phyloP scores from a whole-genome alignment of 2,797 vertebrate species.

The Tragelaphus eurycerus region DNA sequence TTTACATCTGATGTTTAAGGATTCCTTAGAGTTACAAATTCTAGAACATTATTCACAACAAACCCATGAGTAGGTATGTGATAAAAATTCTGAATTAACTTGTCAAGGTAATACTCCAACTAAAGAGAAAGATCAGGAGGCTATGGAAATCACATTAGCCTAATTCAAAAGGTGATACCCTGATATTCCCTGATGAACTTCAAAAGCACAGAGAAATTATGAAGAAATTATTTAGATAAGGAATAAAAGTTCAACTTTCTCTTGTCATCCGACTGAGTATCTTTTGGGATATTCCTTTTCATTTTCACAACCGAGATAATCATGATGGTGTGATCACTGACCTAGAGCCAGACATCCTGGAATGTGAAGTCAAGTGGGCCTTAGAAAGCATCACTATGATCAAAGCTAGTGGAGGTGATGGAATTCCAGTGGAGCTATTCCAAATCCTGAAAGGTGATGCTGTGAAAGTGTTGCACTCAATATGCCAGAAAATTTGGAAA shows the following conservation, averaged over 20 bases:
- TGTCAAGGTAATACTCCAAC: neutral
- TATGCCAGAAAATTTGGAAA: too few species aligned
- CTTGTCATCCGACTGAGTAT: neutral
- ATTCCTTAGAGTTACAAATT: neutral
- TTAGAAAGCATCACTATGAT: too few species aligned
- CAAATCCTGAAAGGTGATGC: too few species aligned
- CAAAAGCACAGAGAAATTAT: neutral
- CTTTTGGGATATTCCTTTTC: neutral
- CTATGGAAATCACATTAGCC: neutral
- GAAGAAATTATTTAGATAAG: neutral
- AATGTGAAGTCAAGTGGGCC: too few species aligned
- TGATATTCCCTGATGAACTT: neutral
- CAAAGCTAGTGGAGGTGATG: too few species aligned
- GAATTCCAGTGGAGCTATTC: too few species aligned
- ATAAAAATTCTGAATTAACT: neutral
- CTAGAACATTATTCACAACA: neutral
- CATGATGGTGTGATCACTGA: too few species aligned
- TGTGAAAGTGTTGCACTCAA: too few species aligned
- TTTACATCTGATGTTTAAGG: neutral
- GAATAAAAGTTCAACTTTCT: neutral
- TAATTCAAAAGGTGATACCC: neutral
- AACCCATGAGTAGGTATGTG: too few species aligned
- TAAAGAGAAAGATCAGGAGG: neutral
- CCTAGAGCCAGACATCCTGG: too few species aligned
- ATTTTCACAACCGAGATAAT: neutral